Evolutionary conservation across 1,140 invertebrate genomes (phyloP).

Genomic region (Drosophila miranda): DNA sequence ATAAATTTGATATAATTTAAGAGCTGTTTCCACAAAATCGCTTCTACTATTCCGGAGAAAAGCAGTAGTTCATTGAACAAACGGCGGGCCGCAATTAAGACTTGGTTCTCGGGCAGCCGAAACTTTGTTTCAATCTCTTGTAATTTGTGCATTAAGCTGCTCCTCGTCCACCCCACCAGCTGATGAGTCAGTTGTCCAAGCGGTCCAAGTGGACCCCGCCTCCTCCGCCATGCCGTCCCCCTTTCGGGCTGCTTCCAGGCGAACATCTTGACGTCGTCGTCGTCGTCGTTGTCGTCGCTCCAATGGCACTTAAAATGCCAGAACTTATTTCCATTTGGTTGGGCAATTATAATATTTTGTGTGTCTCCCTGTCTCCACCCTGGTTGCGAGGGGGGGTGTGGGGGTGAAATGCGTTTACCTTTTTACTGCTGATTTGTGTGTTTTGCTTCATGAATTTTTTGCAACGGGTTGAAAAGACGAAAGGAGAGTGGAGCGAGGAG

Average conservation of each 20-base stretch:
- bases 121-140: slow-evolving; percentile 10
- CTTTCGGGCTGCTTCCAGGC: slow-evolving; percentile 25
- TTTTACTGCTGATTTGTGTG: slow-evolving; percentile 75
- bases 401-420: slow-evolving; percentile 66
- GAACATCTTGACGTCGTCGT: slow-evolving; percentile 49
- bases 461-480: slow-evolving; percentile 42
- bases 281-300: slow-evolving; percentile 48
- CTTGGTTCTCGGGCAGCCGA: neutral
- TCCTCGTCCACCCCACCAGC: neutral
- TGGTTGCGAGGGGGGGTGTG: neutral
- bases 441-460: slow-evolving; percentile 72
- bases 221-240: neutral
- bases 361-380: slow-evolving; percentile 9
- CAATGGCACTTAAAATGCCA: slow-evolving; percentile 76
- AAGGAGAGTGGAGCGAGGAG: no score
- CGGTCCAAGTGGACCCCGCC: no score
- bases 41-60: no score
- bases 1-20: no score
- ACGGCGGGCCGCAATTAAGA: no score
- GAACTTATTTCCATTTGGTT: slow-evolving; percentile 80
- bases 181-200: slow-evolving; percentile 18
- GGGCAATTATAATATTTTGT: slow-evolving; percentile 79
- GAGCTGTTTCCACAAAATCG: no score
- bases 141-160: slow-evolving; percentile 14
- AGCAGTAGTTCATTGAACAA: no score